Conservation (phyloP, 2,888 invertebrate species). For the Drosophila vallismaia region DNA sequence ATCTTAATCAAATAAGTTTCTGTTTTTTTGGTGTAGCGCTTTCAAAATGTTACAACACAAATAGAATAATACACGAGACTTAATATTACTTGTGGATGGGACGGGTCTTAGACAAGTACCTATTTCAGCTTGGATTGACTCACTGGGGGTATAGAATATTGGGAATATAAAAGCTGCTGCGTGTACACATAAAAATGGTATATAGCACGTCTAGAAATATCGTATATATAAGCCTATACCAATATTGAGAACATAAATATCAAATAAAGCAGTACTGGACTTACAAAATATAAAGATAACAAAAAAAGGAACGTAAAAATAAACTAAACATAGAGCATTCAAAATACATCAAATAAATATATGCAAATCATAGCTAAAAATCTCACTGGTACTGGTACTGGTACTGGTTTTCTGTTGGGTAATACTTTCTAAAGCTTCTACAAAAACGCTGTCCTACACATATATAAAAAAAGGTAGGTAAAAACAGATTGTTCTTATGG, state of each 20-base stretch:
- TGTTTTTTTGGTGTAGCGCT: slow-evolving; percentile 24
- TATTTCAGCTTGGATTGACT: background rate
- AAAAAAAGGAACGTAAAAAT: slow-evolving; percentile 44
- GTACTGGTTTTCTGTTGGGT: slow-evolving; percentile 40
- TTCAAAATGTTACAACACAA: background rate
- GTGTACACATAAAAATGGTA: background rate
- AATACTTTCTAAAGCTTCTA: slow-evolving; percentile 63
- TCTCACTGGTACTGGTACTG: slow-evolving; percentile 49
- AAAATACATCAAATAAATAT: slow-evolving; percentile 45
- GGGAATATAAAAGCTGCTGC: background rate
- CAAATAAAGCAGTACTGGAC: slow-evolving; percentile 16
- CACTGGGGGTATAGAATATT: background rate
- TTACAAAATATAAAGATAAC: slow-evolving; percentile 36
- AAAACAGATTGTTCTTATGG: slow-evolving; percentile 5
- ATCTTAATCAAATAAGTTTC: background rate
- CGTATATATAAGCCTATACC: slow-evolving; percentile 43
- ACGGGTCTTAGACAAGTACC: background rate
- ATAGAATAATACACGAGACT: background rate
- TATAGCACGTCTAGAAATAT: slow-evolving; percentile 40
- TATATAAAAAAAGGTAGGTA: slow-evolving; percentile 27
- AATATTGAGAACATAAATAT: slow-evolving; percentile 51
- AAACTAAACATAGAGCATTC: slow-evolving; percentile 49
- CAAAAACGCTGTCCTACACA: slow-evolving; percentile 27
- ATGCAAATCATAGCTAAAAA: slow-evolving; percentile 41
- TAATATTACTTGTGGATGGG: slow-evolving; percentile 1